phyloP scores from a whole-genome alignment of 2,888 invertebrate species.

The Melinaea marsaeus region DNA sequence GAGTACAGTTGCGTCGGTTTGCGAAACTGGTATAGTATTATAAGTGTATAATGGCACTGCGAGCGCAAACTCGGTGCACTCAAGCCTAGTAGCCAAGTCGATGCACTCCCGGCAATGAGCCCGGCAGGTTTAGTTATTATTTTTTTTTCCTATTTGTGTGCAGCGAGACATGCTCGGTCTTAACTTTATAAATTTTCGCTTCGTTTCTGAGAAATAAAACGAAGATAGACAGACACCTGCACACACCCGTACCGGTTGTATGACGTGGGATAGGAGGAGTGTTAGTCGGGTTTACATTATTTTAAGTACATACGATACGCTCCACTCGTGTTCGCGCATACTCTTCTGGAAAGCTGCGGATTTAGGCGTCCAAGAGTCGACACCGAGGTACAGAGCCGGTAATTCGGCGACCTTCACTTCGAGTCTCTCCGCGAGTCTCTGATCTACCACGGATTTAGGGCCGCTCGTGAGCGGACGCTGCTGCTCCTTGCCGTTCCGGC shows the following conservation, averaged over 20 bases:
- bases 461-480: conserved; percentile 65
- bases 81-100: conserved; percentile 48
- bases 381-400: conserved; percentile 84
- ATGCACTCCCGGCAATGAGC: conserved; percentile 44
- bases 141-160: conserved; percentile 45
- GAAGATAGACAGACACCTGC: conserved; percentile 24
- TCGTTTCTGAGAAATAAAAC: conserved; percentile 16
- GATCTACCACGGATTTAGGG: conserved; percentile 66
- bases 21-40: conserved; percentile 30
- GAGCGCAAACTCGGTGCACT: conserved; percentile 42
- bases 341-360: conserved; percentile 77
- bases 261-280: conserved; percentile 21
- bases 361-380: conserved; percentile 87
- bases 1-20: conserved; percentile 24
- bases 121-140: conserved; percentile 37
- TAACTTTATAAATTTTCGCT: conserved; percentile 6
- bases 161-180: conserved; percentile 31
- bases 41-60: conserved; percentile 21
- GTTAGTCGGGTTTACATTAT: conserved; percentile 45
- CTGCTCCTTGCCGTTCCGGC: conserved; percentile 59
- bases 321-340: conserved; percentile 78
- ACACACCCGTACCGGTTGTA: conserved; percentile 26
- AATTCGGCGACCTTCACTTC: conserved; percentile 77
- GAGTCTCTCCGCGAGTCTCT: conserved; percentile 70
- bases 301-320: conserved; percentile 74